A percentile compares a stretch with the other conserved stretches of the same genome.
Conservation (phyloP, 2,888 invertebrate species). For the Zaprionus lineosus region DNA sequence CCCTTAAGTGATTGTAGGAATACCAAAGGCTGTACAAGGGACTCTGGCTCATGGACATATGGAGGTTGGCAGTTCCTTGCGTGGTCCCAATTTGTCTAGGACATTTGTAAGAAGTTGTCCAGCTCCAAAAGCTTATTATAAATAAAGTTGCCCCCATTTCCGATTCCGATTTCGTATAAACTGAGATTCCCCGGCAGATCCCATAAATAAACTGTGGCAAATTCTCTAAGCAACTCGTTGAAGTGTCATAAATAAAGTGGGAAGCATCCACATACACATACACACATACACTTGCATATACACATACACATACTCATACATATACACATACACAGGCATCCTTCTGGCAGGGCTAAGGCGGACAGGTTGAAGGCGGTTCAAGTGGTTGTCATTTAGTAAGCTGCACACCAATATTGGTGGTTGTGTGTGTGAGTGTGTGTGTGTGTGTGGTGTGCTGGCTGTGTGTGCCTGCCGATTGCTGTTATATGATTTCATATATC, state of each 20-base stretch:
- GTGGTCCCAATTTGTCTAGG: no score
- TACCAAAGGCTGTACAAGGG: no score
- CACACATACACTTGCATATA: no score
- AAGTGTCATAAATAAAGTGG: conserved; percentile 71
- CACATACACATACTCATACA: no score
- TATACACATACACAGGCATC: no score
- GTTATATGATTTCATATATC: conserved; percentile 79
- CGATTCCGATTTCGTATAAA: conserved; percentile 43
- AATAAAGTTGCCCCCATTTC: conserved; percentile 54
- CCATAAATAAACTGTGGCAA: conserved; percentile 75
- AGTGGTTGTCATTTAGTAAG: conserved; percentile 76
- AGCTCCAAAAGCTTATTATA: neutral
- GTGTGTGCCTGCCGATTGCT: conserved; percentile 63
- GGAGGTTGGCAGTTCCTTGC: no score
- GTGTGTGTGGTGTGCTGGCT: conserved; percentile 23
- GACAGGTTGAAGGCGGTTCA: conserved; percentile 43
- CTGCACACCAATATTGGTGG: conserved; percentile 54
- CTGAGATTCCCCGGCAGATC: conserved; percentile 21
- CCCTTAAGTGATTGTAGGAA: no score
- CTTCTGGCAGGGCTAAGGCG: no score
- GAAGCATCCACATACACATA: conserved; percentile 12
- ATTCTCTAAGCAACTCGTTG: conserved; percentile 73
- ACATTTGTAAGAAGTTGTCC: neutral
- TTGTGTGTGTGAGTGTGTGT: conserved; percentile 30
- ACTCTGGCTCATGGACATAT: no score